Evolutionary conservation across 64 coral and sea anemone genomes (phyloP).

Genomic region (Actinia equina): DNA sequence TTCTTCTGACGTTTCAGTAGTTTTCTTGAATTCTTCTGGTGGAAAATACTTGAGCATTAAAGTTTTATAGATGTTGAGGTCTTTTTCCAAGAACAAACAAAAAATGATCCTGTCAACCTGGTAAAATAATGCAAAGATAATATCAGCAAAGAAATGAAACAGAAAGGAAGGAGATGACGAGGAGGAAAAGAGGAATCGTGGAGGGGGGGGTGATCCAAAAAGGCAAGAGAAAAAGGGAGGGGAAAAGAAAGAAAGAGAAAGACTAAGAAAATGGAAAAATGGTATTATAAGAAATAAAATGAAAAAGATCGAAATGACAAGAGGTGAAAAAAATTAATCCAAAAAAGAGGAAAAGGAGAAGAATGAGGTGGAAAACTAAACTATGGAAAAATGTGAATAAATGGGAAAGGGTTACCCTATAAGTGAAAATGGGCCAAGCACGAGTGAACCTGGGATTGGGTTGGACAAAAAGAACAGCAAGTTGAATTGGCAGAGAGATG

Average conservation of each 20-base stretch:
- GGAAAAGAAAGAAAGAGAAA: no score
- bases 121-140: not conserved
- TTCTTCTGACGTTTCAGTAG: not conserved
- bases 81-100: not conserved
- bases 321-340: no score
- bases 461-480: no score
- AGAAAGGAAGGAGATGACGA: not conserved
- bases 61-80: not conserved
- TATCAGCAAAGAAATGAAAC: not conserved
- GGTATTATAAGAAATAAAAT: no score
- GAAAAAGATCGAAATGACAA: no score
- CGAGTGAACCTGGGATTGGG: no score
- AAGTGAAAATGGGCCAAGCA: no score
- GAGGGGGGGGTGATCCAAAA: not conserved
- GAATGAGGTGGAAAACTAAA: no score
- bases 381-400: no score
- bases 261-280: no score
- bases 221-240: not conserved
- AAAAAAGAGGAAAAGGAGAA: no score
- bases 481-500: not conserved
- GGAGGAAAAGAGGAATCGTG: not conserved
- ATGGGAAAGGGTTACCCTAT: no score
- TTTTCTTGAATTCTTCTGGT: not conserved
- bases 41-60: conserved; percentile 16
- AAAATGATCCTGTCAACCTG: conserved; percentile 22